Evolutionary conservation across 1,140 invertebrate species (phyloP), one percentile per base, ranked within the genome.

Genomic region (Dinothrombium tinctorium): DNA sequence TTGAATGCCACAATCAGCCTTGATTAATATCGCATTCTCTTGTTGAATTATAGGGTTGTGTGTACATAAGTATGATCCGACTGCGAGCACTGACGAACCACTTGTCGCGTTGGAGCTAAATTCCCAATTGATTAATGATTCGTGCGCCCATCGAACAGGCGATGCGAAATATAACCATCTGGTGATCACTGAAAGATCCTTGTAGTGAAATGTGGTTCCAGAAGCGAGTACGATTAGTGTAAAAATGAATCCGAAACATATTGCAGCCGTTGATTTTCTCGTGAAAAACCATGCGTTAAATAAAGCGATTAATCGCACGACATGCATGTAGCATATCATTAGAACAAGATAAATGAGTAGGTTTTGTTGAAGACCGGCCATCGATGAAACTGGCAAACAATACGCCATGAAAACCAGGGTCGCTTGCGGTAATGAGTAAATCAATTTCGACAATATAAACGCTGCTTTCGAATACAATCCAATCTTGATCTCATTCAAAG

Each of bases 311-410:
- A 73, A 69, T 45, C 79, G 71, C 40, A 76, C 61, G 28, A 71
- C 60, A 47, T 71, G 69, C 8, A 82, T 57, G 54, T 80, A 82
- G 6, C 82, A 57, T 23, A 83, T 53, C 67, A 79, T 80, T 49
- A 75, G 71, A 28, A 73, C 73, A 72, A 78, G 65, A 58, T 76
- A 79, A 41, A 76, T 42, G 69, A 69, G 37, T 67, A 67, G 43
- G 71, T 68, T 42, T 61, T 65, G 21, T 28, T 69, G 62, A 0
- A 86, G 59, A 0, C 80, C 79, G 8, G 74, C 73, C 80, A 87
- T 86, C 15, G 77, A 77, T 53, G 80, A 87, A 11, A 77, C 78
- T 14, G 83, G 83, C 21, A 83, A 69, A 17, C 82, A 53, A 53
- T 78, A 86, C 1, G 76, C 73, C 38, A 82, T 48, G 63, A 77